phyloP scores from a whole-genome alignment of 2,113 vertebrate genomes.

The Oxygymnocypris stewartii region DNA sequence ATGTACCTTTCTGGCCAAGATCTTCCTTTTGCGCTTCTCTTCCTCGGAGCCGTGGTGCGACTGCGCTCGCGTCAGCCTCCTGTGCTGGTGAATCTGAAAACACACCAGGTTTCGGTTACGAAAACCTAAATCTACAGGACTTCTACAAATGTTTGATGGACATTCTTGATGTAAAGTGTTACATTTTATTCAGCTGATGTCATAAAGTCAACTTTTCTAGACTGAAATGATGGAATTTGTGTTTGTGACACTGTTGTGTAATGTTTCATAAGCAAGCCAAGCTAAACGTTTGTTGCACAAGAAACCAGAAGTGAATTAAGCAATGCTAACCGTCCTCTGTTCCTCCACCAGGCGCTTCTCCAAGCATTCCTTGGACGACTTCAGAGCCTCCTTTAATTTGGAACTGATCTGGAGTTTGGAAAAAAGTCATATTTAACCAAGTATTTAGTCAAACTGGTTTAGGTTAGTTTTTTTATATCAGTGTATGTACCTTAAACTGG shows the following conservation, averaged over 20 bases:
- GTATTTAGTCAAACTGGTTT: not conserved
- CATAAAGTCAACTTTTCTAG: not conserved
- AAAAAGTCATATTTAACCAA: not conserved
- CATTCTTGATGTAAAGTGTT: not conserved
- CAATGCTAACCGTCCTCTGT: slow-evolving; percentile 84
- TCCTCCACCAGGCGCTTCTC: slow-evolving; percentile 91
- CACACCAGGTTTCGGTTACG: not conserved
- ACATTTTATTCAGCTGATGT: not conserved
- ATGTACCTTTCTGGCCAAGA: slow-evolving; percentile 91
- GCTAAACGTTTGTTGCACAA: not conserved
- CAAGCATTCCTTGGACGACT: slow-evolving; percentile 85
- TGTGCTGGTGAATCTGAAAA: slow-evolving; percentile 90
- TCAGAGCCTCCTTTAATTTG: slow-evolving; percentile 92
- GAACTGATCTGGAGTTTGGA: slow-evolving; percentile 81
- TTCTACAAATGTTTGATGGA: not conserved
- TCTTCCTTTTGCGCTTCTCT: slow-evolving; percentile 95
- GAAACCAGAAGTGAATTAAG: not conserved
- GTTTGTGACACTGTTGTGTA: not conserved
- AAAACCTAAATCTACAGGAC: not conserved
- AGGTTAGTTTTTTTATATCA: not conserved
- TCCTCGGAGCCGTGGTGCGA: slow-evolving; percentile 96
- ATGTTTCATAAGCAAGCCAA: not conserved
- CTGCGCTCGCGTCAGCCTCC: slow-evolving; percentile 90
- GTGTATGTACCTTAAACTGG: slow-evolving; percentile 87
- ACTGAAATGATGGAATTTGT: not conserved